Percentiles rank a stretch among this genome's conserved stretches.
Conservation (phyloP, 2,113 vertebrate species). For the Uria lomvia region DNA sequence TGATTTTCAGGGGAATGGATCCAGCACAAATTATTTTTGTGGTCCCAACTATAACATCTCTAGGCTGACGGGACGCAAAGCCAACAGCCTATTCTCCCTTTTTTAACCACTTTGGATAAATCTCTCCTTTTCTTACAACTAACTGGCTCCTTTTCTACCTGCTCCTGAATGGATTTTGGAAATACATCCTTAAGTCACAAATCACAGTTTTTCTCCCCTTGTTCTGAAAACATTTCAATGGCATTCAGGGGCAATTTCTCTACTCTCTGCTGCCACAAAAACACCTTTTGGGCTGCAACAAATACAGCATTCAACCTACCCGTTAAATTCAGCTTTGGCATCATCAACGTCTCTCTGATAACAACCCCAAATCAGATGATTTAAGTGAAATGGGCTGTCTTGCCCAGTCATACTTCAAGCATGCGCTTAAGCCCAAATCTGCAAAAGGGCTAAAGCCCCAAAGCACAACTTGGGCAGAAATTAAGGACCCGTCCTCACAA, state of each 20-base stretch:
- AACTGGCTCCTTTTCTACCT: neutral
- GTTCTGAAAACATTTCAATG: neutral
- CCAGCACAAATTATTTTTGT: neutral
- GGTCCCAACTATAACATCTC: neutral
- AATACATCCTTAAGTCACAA: neutral
- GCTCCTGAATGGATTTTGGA: neutral
- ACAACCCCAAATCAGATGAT: neutral
- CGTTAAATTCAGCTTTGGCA: neutral
- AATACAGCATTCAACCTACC: neutral
- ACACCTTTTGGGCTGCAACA: neutral
- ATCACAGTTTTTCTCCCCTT: neutral
- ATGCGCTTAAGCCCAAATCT: neutral
- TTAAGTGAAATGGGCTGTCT: neutral
- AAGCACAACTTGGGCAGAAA: neutral
- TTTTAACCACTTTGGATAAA: neutral
- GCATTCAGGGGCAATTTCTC: neutral
- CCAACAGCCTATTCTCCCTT: neutral
- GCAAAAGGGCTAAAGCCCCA: neutral
- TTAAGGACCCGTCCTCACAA: neutral
- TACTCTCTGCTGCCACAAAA: neutral
- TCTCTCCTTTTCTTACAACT: neutral
- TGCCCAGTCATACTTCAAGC: neutral
- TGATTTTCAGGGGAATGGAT: neutral
- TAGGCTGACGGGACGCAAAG: neutral
- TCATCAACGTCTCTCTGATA: neutral